Evolutionary conservation across 2,113 vertebrate species (phyloP).

Genomic region (Ceratotherium simum): DNA sequence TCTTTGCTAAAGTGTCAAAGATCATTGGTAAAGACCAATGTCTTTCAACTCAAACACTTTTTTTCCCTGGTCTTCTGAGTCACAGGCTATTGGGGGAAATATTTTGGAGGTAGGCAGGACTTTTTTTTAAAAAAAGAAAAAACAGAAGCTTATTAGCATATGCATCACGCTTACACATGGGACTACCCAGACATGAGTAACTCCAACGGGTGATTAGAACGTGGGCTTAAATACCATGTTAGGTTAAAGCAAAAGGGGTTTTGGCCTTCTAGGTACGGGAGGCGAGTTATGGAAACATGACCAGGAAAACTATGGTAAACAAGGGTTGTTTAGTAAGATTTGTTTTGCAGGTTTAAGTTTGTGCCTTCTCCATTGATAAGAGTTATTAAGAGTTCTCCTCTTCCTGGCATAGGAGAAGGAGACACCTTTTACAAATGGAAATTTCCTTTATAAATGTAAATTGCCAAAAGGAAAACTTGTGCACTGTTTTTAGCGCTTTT

Average conservation of each 20-base stretch:
- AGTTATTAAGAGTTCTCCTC: not conserved
- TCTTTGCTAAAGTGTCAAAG: not conserved
- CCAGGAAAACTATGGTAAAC: not conserved
- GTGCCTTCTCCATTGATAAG: not conserved
- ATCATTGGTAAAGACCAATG: not conserved
- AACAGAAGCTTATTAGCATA: not conserved
- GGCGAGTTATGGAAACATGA: not conserved
- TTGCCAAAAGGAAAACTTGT: not conserved
- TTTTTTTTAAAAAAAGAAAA: not conserved
- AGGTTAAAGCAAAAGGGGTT: not conserved
- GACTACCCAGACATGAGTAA: not conserved
- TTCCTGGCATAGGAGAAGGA: not conserved
- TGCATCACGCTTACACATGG: not conserved
- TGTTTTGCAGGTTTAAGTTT: not conserved
- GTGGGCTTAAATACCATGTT: not conserved
- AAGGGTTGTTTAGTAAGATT: not conserved
- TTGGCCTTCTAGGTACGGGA: not conserved
- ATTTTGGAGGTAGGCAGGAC: not conserved
- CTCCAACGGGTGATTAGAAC: not conserved
- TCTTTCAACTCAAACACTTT: slow-evolving; percentile 32
- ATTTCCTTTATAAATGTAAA: not conserved
- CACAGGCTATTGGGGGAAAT: not conserved
- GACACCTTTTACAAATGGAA: not conserved
- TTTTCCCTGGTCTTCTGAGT: not conserved
- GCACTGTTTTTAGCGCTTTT: not conserved